These are phyloP conservation scores for Caradrina clavipalpis DNA, from an alignment of 2,888 invertebrate species.

Conservation along the genomic window DNA sequence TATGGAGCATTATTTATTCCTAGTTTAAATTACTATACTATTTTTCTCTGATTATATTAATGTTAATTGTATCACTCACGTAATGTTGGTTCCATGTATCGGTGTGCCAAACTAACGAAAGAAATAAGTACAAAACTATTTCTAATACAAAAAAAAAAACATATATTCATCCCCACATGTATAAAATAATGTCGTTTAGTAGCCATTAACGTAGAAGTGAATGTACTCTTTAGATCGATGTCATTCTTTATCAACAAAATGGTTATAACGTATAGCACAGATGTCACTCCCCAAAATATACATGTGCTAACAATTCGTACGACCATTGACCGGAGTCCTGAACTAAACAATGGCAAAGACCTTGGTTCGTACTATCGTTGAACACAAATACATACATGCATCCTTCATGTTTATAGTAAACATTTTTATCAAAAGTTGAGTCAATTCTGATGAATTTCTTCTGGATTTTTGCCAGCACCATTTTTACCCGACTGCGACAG, in stretches of 20 bases:
- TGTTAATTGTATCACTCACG: too few species aligned
- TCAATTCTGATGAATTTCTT: not conserved
- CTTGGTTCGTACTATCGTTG: conserved; percentile 42
- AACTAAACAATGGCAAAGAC: conserved; percentile 48
- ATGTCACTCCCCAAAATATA: conserved; percentile 55
- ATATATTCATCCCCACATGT: not conserved
- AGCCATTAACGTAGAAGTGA: conserved; percentile 37
- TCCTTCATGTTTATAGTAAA: conserved; percentile 19
- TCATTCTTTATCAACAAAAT: conserved; percentile 32
- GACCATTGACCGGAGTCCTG: conserved; percentile 56
- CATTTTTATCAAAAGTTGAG: conserved; percentile 4
- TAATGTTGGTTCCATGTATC: too few species aligned
- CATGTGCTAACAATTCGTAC: conserved; percentile 42
- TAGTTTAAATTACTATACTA: too few species aligned
- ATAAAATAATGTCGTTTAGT: conserved; percentile 2
- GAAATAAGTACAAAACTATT: not conserved
- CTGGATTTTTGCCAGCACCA: conserved; percentile 6
- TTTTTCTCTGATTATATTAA: too few species aligned
- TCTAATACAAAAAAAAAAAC: not conserved
- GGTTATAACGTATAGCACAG: conserved; percentile 37
- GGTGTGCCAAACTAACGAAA: too few species aligned
- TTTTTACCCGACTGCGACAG: too few species aligned
- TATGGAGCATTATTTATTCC: too few species aligned
- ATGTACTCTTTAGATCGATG: conserved; percentile 30
- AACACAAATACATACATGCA: conserved; percentile 9